These are phyloP conservation scores for Aphrophora alni DNA, from an alignment of 2,888 invertebrate species.

Conservation along the genomic window DNA sequence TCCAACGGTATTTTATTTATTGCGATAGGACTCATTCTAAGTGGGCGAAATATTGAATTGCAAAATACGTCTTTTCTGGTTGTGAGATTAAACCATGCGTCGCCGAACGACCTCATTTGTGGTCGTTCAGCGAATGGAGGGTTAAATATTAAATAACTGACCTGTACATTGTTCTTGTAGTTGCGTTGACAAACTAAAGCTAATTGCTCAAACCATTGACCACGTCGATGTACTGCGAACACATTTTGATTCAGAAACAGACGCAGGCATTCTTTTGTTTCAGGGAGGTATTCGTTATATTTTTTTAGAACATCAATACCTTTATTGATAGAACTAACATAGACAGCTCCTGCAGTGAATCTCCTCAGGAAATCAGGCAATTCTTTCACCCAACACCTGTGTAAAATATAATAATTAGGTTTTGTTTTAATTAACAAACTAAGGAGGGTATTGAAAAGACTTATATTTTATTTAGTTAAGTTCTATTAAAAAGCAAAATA, in stretches of 20 bases:
- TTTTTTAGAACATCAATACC: slow-evolving; percentile 60
- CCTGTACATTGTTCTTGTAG: slow-evolving; percentile 54
- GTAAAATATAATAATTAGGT: not conserved
- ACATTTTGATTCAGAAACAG: slow-evolving; percentile 61
- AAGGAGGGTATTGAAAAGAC: not conserved
- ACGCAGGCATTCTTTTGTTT: slow-evolving; percentile 63
- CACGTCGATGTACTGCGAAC: slow-evolving; percentile 60
- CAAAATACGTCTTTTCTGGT: no score
- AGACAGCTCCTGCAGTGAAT: slow-evolving; percentile 64
- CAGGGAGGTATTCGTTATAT: slow-evolving; percentile 47
- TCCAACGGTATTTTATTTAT: no score
- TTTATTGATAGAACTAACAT: slow-evolving; percentile 57
- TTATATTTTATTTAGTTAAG: not conserved
- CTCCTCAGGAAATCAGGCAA: slow-evolving; percentile 64
- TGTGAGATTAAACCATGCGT: no score
- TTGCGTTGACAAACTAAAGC: slow-evolving; percentile 67
- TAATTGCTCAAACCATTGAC: slow-evolving; percentile 66
- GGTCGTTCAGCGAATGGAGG: no score
- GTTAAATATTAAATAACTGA: slow-evolving; percentile 15
- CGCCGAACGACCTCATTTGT: no score
- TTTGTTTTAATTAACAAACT: not conserved
- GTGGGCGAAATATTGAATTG: no score
- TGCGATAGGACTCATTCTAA: no score
- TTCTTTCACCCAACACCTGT: slow-evolving; percentile 20
- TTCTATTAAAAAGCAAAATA: no score